A percentile compares a stretch with the other conserved stretches of the same genome.
Evolutionary conservation across 2,113 vertebrate species (phyloP).

Genomic region (Setophaga coronata): DNA sequence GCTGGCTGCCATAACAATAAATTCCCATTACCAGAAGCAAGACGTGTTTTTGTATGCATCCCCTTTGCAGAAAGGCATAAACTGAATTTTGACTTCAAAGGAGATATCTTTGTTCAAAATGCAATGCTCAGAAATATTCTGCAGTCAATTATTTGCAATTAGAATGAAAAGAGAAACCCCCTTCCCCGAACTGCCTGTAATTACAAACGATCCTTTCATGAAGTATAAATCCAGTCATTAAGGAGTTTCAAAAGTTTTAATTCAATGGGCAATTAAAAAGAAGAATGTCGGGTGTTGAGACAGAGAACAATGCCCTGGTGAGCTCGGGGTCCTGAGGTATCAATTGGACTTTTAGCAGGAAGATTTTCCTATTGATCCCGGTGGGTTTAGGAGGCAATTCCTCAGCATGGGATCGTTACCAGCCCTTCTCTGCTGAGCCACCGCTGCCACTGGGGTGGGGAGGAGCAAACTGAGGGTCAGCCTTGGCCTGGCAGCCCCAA

Average conservation of each 20-base stretch:
- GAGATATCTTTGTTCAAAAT: constrained; percentile 47
- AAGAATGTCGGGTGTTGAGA: not conserved
- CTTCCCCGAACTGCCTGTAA: constrained; percentile 69
- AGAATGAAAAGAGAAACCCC: constrained; percentile 60
- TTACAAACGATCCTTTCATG: constrained; percentile 73
- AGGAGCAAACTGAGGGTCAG: not conserved
- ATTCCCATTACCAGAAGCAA: not conserved
- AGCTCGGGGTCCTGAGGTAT: constrained; percentile 23
- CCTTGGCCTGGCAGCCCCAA: not conserved
- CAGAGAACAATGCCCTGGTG: not conserved
- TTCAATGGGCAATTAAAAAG: constrained; percentile 69
- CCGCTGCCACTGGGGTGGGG: not conserved
- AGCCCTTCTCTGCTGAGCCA: not conserved
- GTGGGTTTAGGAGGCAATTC: constrained; percentile 16
- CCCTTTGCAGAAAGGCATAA: constrained; percentile 37
- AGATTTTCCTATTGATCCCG: constrained; percentile 13
- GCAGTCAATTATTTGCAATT: constrained; percentile 77
- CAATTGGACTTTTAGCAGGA: constrained; percentile 21
- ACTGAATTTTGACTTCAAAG: constrained; percentile 62
- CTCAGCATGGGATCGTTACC: not conserved
- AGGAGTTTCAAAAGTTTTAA: constrained; percentile 70
- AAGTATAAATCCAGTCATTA: constrained; percentile 78
- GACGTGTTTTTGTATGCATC: not conserved
- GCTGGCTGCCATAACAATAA: not conserved
- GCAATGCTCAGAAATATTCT: constrained; percentile 54